phyloP scores from a whole-genome alignment of 2,797 vertebrate species.

The Trematomus bernacchii region DNA sequence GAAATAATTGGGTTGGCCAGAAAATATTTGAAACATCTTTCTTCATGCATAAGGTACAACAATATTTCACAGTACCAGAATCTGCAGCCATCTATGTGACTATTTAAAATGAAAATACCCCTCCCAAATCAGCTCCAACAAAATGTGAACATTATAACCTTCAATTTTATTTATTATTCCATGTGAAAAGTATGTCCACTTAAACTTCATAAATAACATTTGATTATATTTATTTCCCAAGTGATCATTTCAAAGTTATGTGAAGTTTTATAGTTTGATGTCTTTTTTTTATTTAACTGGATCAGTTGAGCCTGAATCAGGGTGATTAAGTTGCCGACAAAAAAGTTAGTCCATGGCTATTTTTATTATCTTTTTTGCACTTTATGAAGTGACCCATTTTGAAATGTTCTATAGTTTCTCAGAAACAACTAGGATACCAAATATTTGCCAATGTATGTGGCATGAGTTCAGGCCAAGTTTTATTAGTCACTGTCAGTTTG shows the following conservation, averaged over 20 bases:
- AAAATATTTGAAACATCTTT: background rate
- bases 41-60: background rate
- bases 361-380: slow-evolving; percentile 45
- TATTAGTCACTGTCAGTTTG: slow-evolving; percentile 36
- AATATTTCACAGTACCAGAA: background rate
- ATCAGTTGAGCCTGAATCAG: background rate
- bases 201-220: too few relatives aligned
- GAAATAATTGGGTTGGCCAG: background rate
- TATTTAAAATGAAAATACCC: background rate
- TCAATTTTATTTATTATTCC: background rate
- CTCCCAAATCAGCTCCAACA: background rate
- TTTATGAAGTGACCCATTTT: slow-evolving; percentile 57
- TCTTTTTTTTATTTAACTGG: background rate
- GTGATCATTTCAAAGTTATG: background rate
- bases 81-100: too few relatives aligned
- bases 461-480: slow-evolving; percentile 59
- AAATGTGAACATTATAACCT: background rate
- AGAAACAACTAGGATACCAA: slow-evolving; percentile 42
- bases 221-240: too few relatives aligned
- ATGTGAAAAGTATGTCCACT: too few relatives aligned
- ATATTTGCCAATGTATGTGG: slow-evolving; percentile 50
- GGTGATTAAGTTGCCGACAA: slow-evolving; percentile 3
- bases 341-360: slow-evolving; percentile 17
- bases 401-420: slow-evolving; percentile 41
- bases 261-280: background rate